Base-by-base conservation (phyloP, 2,797 vertebrate species). In the Garrulus glandarius region DNA sequence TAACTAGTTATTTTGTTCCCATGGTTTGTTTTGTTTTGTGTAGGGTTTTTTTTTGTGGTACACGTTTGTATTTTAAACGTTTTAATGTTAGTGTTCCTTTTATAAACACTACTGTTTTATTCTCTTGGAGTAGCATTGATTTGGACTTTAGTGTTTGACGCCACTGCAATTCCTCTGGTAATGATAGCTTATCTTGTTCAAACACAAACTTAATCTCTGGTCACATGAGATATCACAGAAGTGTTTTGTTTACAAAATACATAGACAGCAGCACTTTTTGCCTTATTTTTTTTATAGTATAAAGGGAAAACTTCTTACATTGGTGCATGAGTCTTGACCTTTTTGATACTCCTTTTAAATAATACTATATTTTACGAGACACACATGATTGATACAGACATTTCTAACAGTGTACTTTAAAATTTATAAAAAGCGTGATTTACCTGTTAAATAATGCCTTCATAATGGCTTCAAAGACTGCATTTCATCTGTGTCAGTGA, bases 301-400 rank as follows among this genome's bases (percentile, higher is more conserved):
- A 23, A 77, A 36, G 6, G 30, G 36, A 52, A 83, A 71, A 27
- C 1, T 32, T 71, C 8, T 87, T 60, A 39, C 2, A 2, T 24
- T 88, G 10, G 3, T 57, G 2, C 7, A 43, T 64, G 39, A 63
- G 8, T 34, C 17, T 50, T 83, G 27, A 24, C 16, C 11, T 50
- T 8, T 67, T 36, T 77, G 10, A 24, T 43, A 84, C 7, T 77
- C 9, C 7, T 87, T 11, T 36, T 46, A 71, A 75, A 88, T 37
- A 49, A 20, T 27, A 53, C 4, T 8, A 2, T 32, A 87, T 83
- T 85, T 89, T 67, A 39, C 3, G 16, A 67, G 32, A 41, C 9
- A 36, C 7, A 27, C 23, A 27, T 0, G 10, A 41, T 6, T 20
- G 46, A 75, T 10, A n/a, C 5, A 79, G 7, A 2, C 9, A 49